Percentiles rank a stretch among this genome's conserved stretches.
These are phyloP conservation scores for Cettia cetti DNA, from an alignment of 2,113 vertebrate genomes.

Conservation along the genomic window DNA sequence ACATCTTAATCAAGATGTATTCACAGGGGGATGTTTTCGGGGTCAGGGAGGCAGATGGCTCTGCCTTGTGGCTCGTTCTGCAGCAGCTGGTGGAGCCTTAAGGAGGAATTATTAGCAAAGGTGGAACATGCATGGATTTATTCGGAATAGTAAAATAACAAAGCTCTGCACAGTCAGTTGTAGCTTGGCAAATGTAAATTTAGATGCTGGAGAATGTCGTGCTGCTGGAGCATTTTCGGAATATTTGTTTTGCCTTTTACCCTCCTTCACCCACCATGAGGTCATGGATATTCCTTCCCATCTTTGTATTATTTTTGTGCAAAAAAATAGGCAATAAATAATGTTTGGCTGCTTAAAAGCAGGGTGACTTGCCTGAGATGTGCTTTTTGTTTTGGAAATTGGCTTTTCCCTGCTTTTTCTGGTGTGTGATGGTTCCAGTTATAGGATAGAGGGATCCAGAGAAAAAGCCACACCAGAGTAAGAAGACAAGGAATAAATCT, in stretches of 20 bases:
- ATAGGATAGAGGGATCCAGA: neutral
- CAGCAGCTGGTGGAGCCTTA: slow-evolving; percentile 33
- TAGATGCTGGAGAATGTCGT: neutral
- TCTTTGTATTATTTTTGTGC: neutral
- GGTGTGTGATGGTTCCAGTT: neutral
- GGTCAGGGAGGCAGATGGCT: slow-evolving; percentile 48
- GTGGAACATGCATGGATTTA: neutral
- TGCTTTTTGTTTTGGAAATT: neutral
- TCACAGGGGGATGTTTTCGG: neutral
- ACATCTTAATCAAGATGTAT: slow-evolving; percentile 28
- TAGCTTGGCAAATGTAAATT: neutral
- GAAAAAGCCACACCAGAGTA: neutral
- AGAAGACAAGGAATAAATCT: neutral
- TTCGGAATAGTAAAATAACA: neutral
- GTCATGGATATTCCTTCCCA: fast-evolving
- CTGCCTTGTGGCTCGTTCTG: neutral
- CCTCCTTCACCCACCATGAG: fast-evolving
- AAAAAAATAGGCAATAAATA: neutral
- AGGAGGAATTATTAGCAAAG: neutral
- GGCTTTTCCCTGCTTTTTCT: neutral
- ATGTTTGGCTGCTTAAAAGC: fast-evolving
- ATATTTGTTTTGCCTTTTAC: neutral
- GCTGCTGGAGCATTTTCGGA: neutral
- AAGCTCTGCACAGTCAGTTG: neutral
- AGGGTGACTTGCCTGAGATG: neutral